Conservation (phyloP, 2,888 invertebrate genomes). For the Microplitis deprimator region DNA sequence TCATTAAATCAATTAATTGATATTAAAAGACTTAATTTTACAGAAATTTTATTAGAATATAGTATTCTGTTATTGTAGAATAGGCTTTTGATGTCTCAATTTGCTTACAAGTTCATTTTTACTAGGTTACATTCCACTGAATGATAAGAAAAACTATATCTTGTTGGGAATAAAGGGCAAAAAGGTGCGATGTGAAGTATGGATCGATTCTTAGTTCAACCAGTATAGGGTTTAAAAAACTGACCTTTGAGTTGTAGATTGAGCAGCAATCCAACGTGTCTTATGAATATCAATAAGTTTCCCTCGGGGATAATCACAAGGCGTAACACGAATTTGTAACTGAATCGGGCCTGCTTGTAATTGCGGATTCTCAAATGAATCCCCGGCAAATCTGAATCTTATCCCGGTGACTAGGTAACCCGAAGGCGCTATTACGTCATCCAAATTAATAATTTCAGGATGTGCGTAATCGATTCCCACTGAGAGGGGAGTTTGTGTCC, state of each 20-base stretch:
- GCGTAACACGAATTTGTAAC: neutral
- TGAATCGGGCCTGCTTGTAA: neutral
- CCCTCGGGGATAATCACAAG: neutral
- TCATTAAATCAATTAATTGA: no score
- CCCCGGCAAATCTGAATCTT: neutral
- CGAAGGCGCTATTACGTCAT: neutral
- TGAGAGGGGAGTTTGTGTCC: neutral
- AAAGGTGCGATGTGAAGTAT: no score
- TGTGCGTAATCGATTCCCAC: neutral
- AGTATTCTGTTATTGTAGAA: no score
- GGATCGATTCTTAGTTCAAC: no score
- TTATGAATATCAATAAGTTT: neutral
- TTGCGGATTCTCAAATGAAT: neutral
- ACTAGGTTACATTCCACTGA: no score
- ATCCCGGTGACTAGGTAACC: neutral
- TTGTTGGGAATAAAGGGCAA: no score
- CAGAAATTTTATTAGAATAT: no score
- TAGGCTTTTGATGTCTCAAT: no score
- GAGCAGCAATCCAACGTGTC: neutral
- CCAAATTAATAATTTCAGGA: neutral
- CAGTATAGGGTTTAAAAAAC: neutral
- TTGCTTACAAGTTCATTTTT: no score
- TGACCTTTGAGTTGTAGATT: neutral
- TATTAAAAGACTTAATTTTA: no score
- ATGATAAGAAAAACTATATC: no score